Conservation (phyloP, 2,888 invertebrate species). For the Prenolepis imparis region DNA sequence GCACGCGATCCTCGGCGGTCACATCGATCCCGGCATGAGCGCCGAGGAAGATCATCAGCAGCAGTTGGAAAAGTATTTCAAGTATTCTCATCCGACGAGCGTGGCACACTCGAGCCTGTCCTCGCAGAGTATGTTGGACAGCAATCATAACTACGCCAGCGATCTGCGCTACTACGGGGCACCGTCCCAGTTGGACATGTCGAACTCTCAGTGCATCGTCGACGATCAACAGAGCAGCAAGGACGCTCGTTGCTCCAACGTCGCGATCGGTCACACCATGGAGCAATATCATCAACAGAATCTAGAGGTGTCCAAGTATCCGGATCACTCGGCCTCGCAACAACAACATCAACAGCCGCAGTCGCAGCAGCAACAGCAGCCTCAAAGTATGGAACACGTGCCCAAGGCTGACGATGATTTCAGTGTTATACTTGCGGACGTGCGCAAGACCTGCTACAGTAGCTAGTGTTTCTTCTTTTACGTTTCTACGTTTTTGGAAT, state of each 20-base stretch:
- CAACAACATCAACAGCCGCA: constrained; percentile 80
- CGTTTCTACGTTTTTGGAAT: neutral
- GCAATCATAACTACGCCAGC: constrained; percentile 88
- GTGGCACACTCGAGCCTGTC: constrained; percentile 81
- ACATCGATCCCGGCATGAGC: constrained; percentile 78
- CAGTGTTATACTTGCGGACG: constrained; percentile 95
- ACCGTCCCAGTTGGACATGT: constrained; percentile 81
- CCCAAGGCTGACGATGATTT: constrained; percentile 94
- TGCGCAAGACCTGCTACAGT: constrained; percentile 95
- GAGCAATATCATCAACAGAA: constrained; percentile 83
- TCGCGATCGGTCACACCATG: constrained; percentile 80
- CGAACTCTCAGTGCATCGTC: constrained; percentile 83
- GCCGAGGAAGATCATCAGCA: constrained; percentile 80
- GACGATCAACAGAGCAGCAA: constrained; percentile 80
- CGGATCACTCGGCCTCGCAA: constrained; percentile 77
- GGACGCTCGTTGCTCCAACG: constrained; percentile 80
- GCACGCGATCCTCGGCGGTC: constrained; percentile 78
- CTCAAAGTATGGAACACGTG: constrained; percentile 85
- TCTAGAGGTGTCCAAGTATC: constrained; percentile 83
- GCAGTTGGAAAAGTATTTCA: constrained; percentile 84
- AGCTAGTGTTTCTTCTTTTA: constrained; percentile 84
- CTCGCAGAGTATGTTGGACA: constrained; percentile 85
- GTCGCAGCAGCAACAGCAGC: constrained; percentile 76
- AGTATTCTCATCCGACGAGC: constrained; percentile 80
- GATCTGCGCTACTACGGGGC: constrained; percentile 83